Evolutionary conservation across 1,140 invertebrate genomes (phyloP).

Genomic region (Sarcophaga bullata): DNA sequence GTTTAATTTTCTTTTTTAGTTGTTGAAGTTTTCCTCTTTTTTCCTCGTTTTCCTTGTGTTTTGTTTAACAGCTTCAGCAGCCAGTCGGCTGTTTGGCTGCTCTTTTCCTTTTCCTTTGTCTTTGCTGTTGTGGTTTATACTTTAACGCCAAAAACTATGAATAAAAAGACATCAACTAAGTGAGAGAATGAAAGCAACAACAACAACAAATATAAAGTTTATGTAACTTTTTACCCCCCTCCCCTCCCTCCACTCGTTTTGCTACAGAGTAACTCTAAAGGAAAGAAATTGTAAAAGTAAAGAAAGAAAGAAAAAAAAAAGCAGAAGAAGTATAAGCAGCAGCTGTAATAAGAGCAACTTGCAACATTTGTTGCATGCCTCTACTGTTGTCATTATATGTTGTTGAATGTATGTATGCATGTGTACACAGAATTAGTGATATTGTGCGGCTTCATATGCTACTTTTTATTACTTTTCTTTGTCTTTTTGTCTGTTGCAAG

Average conservation of each 20-base stretch:
- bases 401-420: neutral
- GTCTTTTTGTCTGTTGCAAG: neutral
- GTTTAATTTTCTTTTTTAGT: conserved; percentile 7
- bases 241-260: neutral
- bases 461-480: neutral
- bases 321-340: neutral
- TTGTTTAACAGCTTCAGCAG: neutral
- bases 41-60: neutral
- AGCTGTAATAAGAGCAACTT: neutral
- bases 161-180: conserved; percentile 10
- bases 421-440: neutral
- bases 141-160: conserved; percentile 39
- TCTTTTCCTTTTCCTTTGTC: neutral
- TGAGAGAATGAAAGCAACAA: neutral
- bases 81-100: too few relatives aligned
- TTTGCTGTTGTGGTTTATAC: conserved; percentile 29
- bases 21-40: conserved; percentile 21
- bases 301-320: neutral
- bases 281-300: neutral
- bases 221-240: neutral
- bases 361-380: conserved; percentile 37
- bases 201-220: conserved; percentile 1
- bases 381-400: conserved; percentile 23
- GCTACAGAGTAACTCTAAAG: neutral
- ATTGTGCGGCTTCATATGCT: conserved; percentile 9